Evolutionary conservation across 1,140 invertebrate species (phyloP), one percentile per base, ranked within the genome.

Genomic region (Drosophila sp.): DNA sequence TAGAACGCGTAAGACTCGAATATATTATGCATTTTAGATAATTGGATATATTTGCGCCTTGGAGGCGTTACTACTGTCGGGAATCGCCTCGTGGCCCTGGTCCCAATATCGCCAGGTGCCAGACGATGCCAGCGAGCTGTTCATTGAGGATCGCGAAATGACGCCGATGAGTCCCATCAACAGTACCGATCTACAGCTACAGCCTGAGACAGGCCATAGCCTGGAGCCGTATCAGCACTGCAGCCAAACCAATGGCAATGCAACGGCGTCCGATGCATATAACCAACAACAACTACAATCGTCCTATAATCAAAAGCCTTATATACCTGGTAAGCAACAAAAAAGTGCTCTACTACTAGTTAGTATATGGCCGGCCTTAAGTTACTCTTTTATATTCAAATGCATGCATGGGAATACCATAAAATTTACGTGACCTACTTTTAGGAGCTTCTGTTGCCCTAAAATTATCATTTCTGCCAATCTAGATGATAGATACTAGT

Each of bases 11-110:
- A 18, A 7, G 4, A 4, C 8, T 46, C 21, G 5, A 11, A n/a
- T 46, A 14, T 2, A 38, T 21, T 11, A 2, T 8, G 0, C 16
- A 7, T 11, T 32, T 5, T 45, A 93, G 93, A 86, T 92, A 58
- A 83, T 93, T 51, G 93, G 93, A 65, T 93, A 93, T 67, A 51
- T 93, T 13, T 93, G 93, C 81, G 92, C 92, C 51, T 59, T 93
- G 53, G 93, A 93, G 70, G 92, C 93, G 13, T 75, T 93, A 32
- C 70, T 93, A 43, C 51, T 93, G 4, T 92, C 92, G 41, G 84
- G 92, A 54, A 87, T 93, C 57, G 92, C 92, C 50, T 80, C 87
- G 61, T 89, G 92, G 91, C 89, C 92, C 75, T 90, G 91, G 90
- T 74, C 86, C n/a, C 80, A 92, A 72, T 93, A 93, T 75, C 92